phyloP scores from a whole-genome alignment of 2,113 vertebrate genomes.

The Tetraodon nigroviridis region DNA sequence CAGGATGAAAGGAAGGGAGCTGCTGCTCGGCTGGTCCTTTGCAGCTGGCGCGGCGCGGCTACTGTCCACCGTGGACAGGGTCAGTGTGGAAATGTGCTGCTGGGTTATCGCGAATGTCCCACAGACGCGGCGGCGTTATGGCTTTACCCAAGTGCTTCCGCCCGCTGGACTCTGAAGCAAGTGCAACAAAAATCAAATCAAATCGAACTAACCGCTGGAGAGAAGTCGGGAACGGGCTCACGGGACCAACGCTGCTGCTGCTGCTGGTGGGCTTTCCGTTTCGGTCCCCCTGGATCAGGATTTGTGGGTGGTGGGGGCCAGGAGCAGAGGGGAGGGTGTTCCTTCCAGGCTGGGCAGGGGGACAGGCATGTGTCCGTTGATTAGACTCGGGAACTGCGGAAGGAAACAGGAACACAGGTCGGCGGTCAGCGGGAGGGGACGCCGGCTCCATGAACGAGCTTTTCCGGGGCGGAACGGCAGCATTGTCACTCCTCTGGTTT shows the following conservation, averaged over 20 bases:
- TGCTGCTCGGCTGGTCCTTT: conserved; percentile 24
- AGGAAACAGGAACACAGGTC: conserved; percentile 54
- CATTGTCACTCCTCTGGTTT: conserved; percentile 64
- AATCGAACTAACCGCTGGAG: conserved; percentile 2
- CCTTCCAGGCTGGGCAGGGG: conserved; percentile 87
- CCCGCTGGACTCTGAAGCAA: conserved; percentile 58
- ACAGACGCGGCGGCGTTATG: conserved; percentile 50
- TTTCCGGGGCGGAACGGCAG: conserved; percentile 71
- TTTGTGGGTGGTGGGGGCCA: conserved; percentile 84
- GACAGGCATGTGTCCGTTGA: conserved; percentile 89
- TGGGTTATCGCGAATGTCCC: conserved; percentile 49
- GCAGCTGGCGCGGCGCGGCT: no score
- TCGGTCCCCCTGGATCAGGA: conserved; percentile 77
- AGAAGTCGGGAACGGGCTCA: conserved; percentile 58
- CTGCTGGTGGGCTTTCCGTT: background rate
- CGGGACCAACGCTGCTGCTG: background rate
- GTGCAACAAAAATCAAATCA: conserved; percentile 45
- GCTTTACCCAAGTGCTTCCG: conserved; percentile 68
- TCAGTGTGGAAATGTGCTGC: conserved; percentile 52
- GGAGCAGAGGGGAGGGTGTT: conserved; percentile 85
- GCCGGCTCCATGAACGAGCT: conserved; percentile 44
- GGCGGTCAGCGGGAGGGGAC: conserved; percentile 49
- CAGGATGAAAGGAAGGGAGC: conserved; percentile 34
- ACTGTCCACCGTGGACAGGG: no score
- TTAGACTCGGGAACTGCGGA: conserved; percentile 90